Base-by-base conservation (phyloP, 2,113 vertebrate species). In the Tricholaema leucomelas region DNA sequence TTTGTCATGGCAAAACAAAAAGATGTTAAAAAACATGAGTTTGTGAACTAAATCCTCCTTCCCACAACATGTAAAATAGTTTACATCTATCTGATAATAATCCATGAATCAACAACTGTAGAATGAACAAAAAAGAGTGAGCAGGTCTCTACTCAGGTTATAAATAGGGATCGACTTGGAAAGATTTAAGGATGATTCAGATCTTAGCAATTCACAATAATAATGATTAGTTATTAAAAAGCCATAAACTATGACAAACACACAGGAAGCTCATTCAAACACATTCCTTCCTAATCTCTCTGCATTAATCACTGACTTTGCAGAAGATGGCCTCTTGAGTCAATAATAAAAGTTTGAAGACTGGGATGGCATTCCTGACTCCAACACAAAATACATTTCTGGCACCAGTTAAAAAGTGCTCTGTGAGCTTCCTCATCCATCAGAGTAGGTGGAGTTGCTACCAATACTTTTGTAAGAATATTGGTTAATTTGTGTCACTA, bases 241-340 rank as follows among this genome's bases (percentile, higher is more conserved):
- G 50, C 58, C 31, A 60, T 76, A 92, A 95, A 91, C 56, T 82
- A 44, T 93, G 92, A 95, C 87, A 91, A 91, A 95, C 80, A 70
- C 56, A 85, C 74, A 95, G 90, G 87, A 94, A 92, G 58, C 52
- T 85, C 66, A 79, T 88, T 93, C 74, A 96, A 79, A 92, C 25
- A 88, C 74, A 92, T 92, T 92, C 74, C 78, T 93, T 91, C 87
- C 67, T 79, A 93, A 76, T 73, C 84, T 82, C 18, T 70, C 67
- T 93, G 84, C 24, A 64, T 87, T 88, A 96, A 89, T 93, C 93
- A 95, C 87, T 91, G 63, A 82, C 86, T 90, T 92, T 82, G 67
- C 64, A 88, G 88, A 96, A 93, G 91, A 92, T 82, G 86, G 88
- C 78, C 69, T 94, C 92, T 87, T 91, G 75, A 96, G 78, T 92